These are phyloP conservation scores for Hassar affinis DNA, from an alignment of 2,113 vertebrate genomes.

Conservation along the genomic window DNA sequence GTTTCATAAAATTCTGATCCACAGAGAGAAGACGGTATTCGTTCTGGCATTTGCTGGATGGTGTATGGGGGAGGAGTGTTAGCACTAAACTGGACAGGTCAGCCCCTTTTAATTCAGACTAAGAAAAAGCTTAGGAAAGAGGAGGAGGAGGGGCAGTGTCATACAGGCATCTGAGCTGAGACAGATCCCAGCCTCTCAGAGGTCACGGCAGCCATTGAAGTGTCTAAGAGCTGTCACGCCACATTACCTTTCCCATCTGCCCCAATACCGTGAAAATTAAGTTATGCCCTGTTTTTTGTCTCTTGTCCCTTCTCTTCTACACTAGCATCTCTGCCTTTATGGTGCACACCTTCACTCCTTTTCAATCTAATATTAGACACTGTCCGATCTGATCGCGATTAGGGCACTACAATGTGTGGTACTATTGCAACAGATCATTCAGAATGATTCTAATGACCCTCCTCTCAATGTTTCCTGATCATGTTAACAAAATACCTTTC, in stretches of 20 bases:
- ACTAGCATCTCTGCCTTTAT: background rate
- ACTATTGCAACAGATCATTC: background rate
- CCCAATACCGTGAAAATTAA: constrained; percentile 99
- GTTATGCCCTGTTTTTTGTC: constrained; percentile 80
- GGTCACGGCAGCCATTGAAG: constrained; percentile 98
- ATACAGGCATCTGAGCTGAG: constrained; percentile 8
- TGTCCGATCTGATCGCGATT: background rate
- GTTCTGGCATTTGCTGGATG: background rate
- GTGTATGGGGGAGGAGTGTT: background rate
- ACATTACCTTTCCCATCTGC: constrained; percentile 99
- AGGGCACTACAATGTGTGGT: background rate
- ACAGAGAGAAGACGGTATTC: background rate
- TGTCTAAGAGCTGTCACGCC: constrained; percentile 96
- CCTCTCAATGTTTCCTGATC: background rate
- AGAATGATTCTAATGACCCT: background rate
- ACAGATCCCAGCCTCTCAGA: constrained; percentile 25
- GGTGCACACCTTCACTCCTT: background rate
- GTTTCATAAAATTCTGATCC: background rate
- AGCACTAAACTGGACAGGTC: background rate
- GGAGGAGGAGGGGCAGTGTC: background rate
- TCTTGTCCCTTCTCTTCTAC: background rate
- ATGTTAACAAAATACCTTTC: background rate
- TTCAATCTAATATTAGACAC: background rate
- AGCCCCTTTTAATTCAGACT: background rate
- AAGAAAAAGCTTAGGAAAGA: too few species aligned